Evolutionary conservation across 2,113 vertebrate genomes (phyloP).

Genomic region (Chionis minor): DNA sequence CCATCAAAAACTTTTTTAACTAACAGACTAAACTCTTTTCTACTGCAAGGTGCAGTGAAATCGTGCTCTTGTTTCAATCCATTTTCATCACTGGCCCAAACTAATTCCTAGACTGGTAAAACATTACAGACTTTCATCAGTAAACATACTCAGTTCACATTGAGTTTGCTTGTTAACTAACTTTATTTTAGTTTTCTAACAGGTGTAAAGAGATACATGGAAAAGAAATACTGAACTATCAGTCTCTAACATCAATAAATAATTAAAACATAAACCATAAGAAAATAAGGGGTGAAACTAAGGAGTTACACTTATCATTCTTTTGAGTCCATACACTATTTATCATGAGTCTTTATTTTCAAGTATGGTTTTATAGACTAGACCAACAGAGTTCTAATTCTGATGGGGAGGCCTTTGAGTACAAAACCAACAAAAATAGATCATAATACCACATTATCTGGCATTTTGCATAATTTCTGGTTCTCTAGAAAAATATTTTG

Average conservation of each 20-base stretch:
- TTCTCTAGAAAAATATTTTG: background rate
- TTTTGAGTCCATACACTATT: background rate
- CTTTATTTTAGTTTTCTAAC: background rate
- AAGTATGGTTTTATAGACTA: background rate
- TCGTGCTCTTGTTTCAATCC: background rate
- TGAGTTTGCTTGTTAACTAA: background rate
- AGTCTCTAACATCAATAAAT: background rate
- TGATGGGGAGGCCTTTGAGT: background rate
- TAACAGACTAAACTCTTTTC: background rate
- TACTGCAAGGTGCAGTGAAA: background rate
- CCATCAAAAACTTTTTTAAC: background rate
- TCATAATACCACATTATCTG: background rate
- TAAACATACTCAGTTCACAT: background rate
- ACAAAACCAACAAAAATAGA: background rate
- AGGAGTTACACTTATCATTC: background rate
- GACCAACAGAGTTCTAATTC: background rate
- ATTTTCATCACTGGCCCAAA: background rate
- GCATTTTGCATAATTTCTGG: background rate
- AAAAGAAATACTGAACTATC: background rate
- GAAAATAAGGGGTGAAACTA: background rate
- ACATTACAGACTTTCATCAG: background rate
- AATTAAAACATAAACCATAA: background rate
- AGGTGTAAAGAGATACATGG: background rate
- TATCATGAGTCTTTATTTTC: background rate
- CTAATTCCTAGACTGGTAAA: background rate